A percentile compares a stretch with the other conserved stretches of the same genome.
These are phyloP conservation scores for Prietella phreatophila DNA, from an alignment of 2,113 vertebrate species.

Conservation along the genomic window DNA sequence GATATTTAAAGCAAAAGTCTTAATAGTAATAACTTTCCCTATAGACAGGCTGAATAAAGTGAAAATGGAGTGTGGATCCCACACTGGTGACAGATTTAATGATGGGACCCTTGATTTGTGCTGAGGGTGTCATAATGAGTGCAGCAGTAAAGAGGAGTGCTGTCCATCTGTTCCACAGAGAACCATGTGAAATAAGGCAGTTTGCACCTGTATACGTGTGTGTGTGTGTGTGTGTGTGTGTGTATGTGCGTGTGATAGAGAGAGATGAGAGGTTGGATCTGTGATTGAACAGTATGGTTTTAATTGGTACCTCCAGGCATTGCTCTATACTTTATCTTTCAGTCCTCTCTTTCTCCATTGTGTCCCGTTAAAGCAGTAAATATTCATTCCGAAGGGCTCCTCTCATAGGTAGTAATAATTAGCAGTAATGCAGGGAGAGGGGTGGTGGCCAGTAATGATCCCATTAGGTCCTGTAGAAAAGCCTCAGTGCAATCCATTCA, in stretches of 20 bases:
- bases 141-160: not conserved
- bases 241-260: not conserved
- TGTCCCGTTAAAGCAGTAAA: conserved; percentile 34
- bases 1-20: not conserved
- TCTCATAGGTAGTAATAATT: conserved; percentile 41
- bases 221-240: conserved; percentile 5
- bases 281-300: conserved; percentile 31
- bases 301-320: conserved; percentile 32
- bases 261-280: not conserved
- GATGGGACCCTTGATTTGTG: not conserved
- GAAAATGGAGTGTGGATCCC: not conserved
- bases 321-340: not conserved
- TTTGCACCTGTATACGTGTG: not conserved
- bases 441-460: conserved; percentile 34
- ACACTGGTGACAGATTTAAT: not conserved
- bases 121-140: not conserved
- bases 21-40: not conserved
- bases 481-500: conserved; percentile 26
- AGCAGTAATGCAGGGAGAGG: conserved; percentile 19
- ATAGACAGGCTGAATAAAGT: not conserved
- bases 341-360: not conserved
- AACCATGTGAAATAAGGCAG: not conserved
- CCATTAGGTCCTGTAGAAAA: conserved; percentile 40
- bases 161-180: not conserved
- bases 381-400: conserved; percentile 23